Conservation (phyloP, 2,797 vertebrate species). For the Epinephelus coioides region DNA sequence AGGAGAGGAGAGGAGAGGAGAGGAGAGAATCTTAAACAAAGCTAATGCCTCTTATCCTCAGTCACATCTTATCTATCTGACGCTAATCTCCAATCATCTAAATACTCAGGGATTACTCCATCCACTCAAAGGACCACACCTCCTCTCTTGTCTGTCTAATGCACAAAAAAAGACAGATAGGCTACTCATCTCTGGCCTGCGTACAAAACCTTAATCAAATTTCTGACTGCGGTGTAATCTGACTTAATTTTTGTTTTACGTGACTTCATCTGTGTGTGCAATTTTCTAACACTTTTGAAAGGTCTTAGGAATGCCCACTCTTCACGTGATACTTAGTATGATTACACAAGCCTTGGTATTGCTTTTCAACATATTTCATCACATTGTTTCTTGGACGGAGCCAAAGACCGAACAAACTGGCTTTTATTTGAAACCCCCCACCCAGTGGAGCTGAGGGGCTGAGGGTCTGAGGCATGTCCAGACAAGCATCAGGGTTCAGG, state of each 20-base stretch:
- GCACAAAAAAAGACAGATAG: conserved; percentile 1
- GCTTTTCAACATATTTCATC: background rate
- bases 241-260: background rate
- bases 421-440: conserved; percentile 24
- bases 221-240: background rate
- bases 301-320: background rate
- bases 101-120: conserved; percentile 55
- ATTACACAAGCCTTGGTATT: background rate
- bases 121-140: conserved; percentile 18
- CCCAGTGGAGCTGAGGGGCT: background rate
- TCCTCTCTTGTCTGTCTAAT: conserved; percentile 4
- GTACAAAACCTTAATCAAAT: background rate
- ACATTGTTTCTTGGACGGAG: background rate
- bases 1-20: conserved; percentile 1
- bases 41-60: conserved; percentile 61
- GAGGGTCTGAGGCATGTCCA: conserved; percentile 47
- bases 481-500: conserved; percentile 46
- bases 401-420: background rate
- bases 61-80: conserved; percentile 57
- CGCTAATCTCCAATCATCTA: conserved; percentile 66
- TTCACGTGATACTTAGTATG: background rate
- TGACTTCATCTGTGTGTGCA: background rate
- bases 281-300: background rate
- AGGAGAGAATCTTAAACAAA: conserved; percentile 34
- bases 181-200: conserved; percentile 5